A percentile compares a stretch with the other conserved stretches of the same genome.
Evolutionary conservation across 2,888 invertebrate species (phyloP).

Genomic region (Gasteruption jaculator): DNA sequence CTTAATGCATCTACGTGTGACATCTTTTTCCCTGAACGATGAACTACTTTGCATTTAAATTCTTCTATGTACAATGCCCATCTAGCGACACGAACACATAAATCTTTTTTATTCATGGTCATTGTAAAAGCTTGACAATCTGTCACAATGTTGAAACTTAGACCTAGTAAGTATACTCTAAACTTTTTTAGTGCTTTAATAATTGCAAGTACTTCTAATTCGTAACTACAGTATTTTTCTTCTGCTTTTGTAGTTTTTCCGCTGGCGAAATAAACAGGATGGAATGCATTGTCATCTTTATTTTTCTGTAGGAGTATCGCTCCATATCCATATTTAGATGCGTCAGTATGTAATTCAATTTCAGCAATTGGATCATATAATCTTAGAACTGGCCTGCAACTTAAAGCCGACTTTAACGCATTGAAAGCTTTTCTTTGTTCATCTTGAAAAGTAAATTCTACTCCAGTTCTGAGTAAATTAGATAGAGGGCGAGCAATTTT

Average conservation of each 20-base stretch:
- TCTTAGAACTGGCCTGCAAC: slow-evolving; percentile 4
- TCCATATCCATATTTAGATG: slow-evolving; percentile 20
- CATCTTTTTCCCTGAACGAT: slow-evolving; percentile 22
- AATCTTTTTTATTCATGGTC: slow-evolving; percentile 21
- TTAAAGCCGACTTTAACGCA: slow-evolving; percentile 1
- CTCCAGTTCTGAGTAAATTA: slow-evolving; percentile 3
- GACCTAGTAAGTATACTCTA: slow-evolving; percentile 27
- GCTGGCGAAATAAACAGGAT: slow-evolving; percentile 26
- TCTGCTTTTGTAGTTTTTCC: slow-evolving; percentile 23
- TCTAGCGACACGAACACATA: slow-evolving; percentile 21
- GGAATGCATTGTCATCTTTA: slow-evolving; percentile 17
- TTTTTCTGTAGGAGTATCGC: slow-evolving; percentile 21
- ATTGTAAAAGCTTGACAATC: slow-evolving; percentile 26
- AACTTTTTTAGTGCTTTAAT: slow-evolving; percentile 25
- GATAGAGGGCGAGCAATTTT: slow-evolving; percentile 13
- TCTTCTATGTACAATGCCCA: slow-evolving; percentile 24
- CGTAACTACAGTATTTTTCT: slow-evolving; percentile 23
- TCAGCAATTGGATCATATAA: slow-evolving; percentile 7
- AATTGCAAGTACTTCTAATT: slow-evolving; percentile 27
- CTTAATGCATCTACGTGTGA: slow-evolving; percentile 28
- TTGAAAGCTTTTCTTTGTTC: slow-evolving; percentile 7
- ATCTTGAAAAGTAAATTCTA: slow-evolving; percentile 8
- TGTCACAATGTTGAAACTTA: slow-evolving; percentile 26
- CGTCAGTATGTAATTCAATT: slow-evolving; percentile 21
- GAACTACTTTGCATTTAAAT: slow-evolving; percentile 23